Base-by-base conservation (phyloP, 2,888 invertebrate genomes). In the Portevinia maculata region DNA sequence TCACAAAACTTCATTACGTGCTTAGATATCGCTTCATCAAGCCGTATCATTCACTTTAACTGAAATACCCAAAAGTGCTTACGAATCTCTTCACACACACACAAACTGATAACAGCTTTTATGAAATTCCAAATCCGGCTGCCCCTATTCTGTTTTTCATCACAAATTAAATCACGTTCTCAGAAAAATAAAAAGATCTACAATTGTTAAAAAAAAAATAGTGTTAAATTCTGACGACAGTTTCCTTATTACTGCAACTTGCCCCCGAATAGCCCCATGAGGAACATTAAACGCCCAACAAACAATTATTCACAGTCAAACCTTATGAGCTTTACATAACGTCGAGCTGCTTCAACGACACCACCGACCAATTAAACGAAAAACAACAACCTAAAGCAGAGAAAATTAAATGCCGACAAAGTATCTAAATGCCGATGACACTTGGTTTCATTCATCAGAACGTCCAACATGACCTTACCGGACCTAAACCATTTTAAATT, bases 341-440 rank as follows among this genome's bases (percentile, higher is more conserved):
- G 39, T 4, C 30, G 39, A 41, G 57, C 19, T 17, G 59, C 65
- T 4, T 9, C 37, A 15, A 37, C 5, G 7, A 37, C 13, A 15
- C 37, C 37, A 13, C 5, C 32, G 8, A 15, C 13, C 48, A 70
- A 78, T 70, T 70, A 70, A 70, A 62, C 44, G 55, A 67, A 75
- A n/a, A n/a, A n/a, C 39, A 39, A 8, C 5, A 39, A 39, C 39
- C 13, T 7, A 39, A 39, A 39, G 13, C 39, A 15, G 39, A 39
- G 15, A 39, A 53, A 9, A 32, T 44, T 24, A 55, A 32, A n/a
- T 11, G 57, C 74, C 74, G 74, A 74, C 64, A 75, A 79, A 74
- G 69, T 52, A 59, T 57, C 46, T 70, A 75, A 64, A 70, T 15
- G 32, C 64, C 39, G 70, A 65, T 70, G 81, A 70, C 75, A 75